Evolutionary conservation across 2,797 vertebrate genomes (phyloP), one percentile per base, ranked within the genome.

Genomic region (Peromyscus melanophrys): DNA sequence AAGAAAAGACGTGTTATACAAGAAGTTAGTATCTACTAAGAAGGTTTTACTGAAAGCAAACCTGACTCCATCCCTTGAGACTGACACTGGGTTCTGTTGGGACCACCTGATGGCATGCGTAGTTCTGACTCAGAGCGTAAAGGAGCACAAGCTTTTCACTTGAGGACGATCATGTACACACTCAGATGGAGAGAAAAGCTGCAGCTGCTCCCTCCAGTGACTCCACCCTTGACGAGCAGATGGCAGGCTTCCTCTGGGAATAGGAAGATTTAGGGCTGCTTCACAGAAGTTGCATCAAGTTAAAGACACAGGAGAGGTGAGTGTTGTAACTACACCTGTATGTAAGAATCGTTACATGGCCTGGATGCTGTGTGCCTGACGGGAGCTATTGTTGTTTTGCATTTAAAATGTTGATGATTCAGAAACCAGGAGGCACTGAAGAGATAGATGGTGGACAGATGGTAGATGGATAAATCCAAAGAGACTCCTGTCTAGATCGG

Each of bases 151-250:
- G 0, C 10, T 97, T 94, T 93, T 94, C 94, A 89, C 93, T 93
- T 95, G 94, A 78, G 95, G 86, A 93, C 80, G 91, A 88, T 67
- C 87, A 75, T 37, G 90, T 86, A 91, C 92, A 92, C 94, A 67
- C 85, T 92, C 91, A 78, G 80, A 93, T 91, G 91, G 83, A 94
- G 91, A 94, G 21, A 90, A 93, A 87, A 92, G 55, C 76, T 65
- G 76, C 96, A 97, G 93, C 94, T 95, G 96, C 95, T 96, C 83
- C 89, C 55, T 95, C 85, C 55, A 63, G 29, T 77, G 49, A 82
- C 89, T 89, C 83, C 77, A 88, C 69, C 91, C 92, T 89, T 88
- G 95, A 94, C 90, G 94, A 98, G 52, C 96, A 98, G 97, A 97
- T 97, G 97, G 96, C 83, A 96, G 85, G 73, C 65, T 94, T 97